Base-by-base conservation (phyloP, 2,797 vertebrate genomes). In the Enteromius argenteus region DNA sequence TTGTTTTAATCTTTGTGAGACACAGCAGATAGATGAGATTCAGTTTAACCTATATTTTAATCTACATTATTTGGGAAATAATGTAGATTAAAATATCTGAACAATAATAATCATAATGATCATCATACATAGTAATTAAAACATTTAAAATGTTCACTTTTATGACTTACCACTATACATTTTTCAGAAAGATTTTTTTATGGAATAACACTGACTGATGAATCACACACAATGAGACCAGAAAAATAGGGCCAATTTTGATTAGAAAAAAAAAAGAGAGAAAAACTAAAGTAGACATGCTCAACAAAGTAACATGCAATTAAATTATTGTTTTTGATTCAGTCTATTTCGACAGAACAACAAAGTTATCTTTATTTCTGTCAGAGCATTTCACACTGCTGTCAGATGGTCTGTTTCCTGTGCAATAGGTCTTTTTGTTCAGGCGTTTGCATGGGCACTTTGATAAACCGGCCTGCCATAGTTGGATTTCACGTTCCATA, bases 401-500 rank as follows among this genome's bases (percentile, higher is more conserved):
- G 51, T 78, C 82, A 71, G 51, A 78, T 84, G 23, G 74, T 60
- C 51, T 42, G 71, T 67, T 81, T 83, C 82, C 15, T 71, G 66
- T 72, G 64, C 62, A 56, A 68, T 49, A 58, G 76, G 46, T 72
- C 46, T 77, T 86, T 86, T 86, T 83, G 80, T 86, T 83, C 58
- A 74, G 69, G 49, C 80, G 81, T 82, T 86, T 62, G 56, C 74
- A 78, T 71, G 85, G 42, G 85, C 75, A 56, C 80, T 74, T 73
- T 83, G 85, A 86, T 79, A 75, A 74, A 79, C 44, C 37, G 2
- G 35, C 46, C 46, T 66, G 27, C 71, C 3, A 8, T n/a, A 53
- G 62, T 15, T 73, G 46, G 66, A 69, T 69, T 78, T 30, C 51
- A 42, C 39, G 0, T 83, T 53, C 91, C 92, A 92, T 92, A 91